These are phyloP conservation scores for Chouioia cunea DNA, from an alignment of 2,888 invertebrate species.

Conservation along the genomic window DNA sequence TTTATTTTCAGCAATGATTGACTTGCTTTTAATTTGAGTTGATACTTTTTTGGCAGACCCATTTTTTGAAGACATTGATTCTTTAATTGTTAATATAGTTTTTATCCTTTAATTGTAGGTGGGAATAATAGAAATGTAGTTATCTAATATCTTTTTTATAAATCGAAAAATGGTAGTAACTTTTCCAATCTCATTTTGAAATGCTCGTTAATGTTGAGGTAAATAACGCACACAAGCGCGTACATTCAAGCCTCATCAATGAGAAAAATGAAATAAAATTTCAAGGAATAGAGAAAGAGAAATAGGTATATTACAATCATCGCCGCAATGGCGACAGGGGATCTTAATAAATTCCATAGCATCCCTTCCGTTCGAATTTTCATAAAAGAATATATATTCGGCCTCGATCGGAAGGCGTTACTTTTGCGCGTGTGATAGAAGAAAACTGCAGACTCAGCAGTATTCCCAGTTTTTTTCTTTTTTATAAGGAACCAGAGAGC, in stretches of 20 bases:
- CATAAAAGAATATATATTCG: slow-evolving; percentile 59
- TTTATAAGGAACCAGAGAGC: slow-evolving; percentile 19
- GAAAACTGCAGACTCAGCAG: slow-evolving; percentile 50
- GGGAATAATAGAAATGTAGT: no score
- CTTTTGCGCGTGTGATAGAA: slow-evolving; percentile 51
- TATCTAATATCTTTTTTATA: no score
- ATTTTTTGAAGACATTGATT: no score
- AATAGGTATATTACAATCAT: slow-evolving; percentile 53
- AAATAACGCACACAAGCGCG: neutral
- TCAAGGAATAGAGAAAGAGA: neutral
- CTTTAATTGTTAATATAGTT: no score
- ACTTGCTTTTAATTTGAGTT: no score
- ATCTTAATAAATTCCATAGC: slow-evolving; percentile 55
- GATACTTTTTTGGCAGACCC: no score
- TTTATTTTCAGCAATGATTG: slow-evolving; percentile 1
- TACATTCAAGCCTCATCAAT: slow-evolving; percentile 1
- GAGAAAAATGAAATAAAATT: slow-evolving; percentile 39
- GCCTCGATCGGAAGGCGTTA: slow-evolving; percentile 48
- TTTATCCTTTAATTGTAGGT: no score
- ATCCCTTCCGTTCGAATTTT: slow-evolving; percentile 55
- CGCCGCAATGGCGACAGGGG: slow-evolving; percentile 40
- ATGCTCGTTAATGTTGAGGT: slow-evolving; percentile 7
- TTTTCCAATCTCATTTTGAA: neutral
- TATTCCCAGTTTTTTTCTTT: slow-evolving; percentile 6
- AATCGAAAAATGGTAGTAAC: no score